Percentiles rank a stretch among this genome's conserved stretches.
Conservation (phyloP, 2,113 vertebrate genomes). For the Crotalus tigris region DNA sequence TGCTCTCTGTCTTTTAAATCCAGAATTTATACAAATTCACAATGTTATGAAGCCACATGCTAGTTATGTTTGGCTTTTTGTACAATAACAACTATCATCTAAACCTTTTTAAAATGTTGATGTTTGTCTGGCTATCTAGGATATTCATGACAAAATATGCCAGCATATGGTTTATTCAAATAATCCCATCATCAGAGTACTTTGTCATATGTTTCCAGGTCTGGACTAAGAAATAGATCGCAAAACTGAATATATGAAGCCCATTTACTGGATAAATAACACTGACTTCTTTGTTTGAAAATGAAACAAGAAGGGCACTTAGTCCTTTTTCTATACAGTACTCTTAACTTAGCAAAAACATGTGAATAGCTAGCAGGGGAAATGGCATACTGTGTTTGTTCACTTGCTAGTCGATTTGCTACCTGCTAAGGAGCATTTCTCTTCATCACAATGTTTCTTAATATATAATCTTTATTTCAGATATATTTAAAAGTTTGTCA, state of each 20-base stretch:
- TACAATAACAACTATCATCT: neutral
- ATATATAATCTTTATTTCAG: neutral
- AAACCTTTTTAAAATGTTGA: neutral
- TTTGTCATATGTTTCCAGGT: neutral
- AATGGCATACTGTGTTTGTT: neutral
- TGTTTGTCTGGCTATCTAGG: neutral
- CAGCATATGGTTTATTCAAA: neutral
- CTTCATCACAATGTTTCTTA: neutral
- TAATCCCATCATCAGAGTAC: neutral
- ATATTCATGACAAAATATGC: neutral
- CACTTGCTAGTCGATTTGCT: neutral
- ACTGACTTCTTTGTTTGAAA: neutral
- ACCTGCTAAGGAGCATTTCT: neutral
- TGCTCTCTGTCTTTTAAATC: neutral
- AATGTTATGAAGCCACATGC: neutral
- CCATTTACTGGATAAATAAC: neutral
- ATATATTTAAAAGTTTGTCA: neutral
- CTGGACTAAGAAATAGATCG: neutral
- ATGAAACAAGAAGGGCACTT: neutral
- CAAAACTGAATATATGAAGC: neutral
- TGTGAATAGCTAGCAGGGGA: neutral
- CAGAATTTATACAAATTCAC: neutral
- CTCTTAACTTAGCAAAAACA: neutral
- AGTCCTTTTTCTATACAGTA: neutral
- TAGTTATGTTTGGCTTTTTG: neutral